phyloP scores from a whole-genome alignment of 2,888 invertebrate species.

The Xiphydria camelus region DNA sequence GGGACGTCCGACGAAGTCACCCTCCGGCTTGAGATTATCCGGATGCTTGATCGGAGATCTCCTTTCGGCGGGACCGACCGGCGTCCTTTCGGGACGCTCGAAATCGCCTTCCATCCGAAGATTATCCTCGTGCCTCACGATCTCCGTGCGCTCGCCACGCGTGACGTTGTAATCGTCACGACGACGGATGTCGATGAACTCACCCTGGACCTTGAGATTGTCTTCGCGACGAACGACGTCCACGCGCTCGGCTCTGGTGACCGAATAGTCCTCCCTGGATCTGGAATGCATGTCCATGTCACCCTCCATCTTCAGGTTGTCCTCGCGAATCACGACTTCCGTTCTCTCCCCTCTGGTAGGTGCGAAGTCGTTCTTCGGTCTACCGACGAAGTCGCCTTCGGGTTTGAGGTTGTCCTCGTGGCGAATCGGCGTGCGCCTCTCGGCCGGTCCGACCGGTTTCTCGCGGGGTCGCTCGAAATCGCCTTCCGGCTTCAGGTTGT shows the following conservation, averaged over 20 bases:
- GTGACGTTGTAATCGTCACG: conserved; percentile 66
- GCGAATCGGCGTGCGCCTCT: conserved; percentile 51
- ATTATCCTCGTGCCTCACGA: conserved; percentile 68
- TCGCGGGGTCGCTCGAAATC: conserved; percentile 61
- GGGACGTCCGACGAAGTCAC: conserved; percentile 51
- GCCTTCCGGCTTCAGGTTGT: conserved; percentile 63
- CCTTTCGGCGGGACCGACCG: conserved; percentile 54
- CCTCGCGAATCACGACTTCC: conserved; percentile 66
- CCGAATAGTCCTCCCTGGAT: conserved; percentile 63
- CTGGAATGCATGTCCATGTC: conserved; percentile 61
- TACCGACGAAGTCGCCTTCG: conserved; percentile 60
- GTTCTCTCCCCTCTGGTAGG: conserved; percentile 63
- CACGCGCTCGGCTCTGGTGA: conserved; percentile 61
- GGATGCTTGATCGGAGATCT: conserved; percentile 43
- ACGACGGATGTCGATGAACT: conserved; percentile 65
- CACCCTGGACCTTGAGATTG: conserved; percentile 59
- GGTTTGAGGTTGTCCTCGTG: conserved; percentile 62
- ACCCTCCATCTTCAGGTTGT: conserved; percentile 72
- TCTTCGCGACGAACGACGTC: conserved; percentile 64
- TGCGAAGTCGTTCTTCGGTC: conserved; percentile 39
- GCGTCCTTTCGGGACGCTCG: conserved; percentile 58
- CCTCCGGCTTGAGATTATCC: conserved; percentile 64
- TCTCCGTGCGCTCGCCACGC: conserved; percentile 67
- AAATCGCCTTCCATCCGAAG: conserved; percentile 69
- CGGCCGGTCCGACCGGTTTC: conserved; percentile 54